phyloP scores from a whole-genome alignment of 2,888 invertebrate species.

The Drosophila borborema region DNA sequence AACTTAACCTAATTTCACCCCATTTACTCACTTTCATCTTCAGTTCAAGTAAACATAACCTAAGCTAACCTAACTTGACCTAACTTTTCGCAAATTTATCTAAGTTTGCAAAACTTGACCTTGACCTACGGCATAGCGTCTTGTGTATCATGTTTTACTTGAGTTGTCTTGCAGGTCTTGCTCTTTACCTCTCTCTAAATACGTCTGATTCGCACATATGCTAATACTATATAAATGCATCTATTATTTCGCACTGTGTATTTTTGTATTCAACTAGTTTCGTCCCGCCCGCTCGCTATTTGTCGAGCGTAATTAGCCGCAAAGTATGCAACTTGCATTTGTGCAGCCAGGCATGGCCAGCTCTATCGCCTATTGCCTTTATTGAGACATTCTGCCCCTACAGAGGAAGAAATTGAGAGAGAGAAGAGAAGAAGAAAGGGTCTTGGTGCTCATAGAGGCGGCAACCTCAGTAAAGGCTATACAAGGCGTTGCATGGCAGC shows the following conservation, averaged over 20 bases:
- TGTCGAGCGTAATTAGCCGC: conserved; percentile 66
- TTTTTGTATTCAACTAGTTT: neutral
- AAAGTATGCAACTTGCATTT: conserved; percentile 64
- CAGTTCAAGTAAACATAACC: neutral
- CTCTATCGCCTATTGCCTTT: conserved; percentile 40
- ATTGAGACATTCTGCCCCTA: conserved; percentile 33
- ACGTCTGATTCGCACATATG: neutral
- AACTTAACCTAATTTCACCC: neutral
- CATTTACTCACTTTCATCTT: neutral
- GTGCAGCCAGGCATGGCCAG: conserved; percentile 39
- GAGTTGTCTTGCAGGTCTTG: neutral
- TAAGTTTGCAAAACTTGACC: neutral
- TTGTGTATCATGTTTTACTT: neutral
- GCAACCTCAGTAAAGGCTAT: conserved; percentile 24
- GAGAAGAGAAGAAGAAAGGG: neutral
- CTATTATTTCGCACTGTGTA: neutral
- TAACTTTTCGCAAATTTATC: neutral
- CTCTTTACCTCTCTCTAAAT: neutral
- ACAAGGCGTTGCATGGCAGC: conserved; percentile 20
- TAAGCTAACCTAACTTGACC: neutral
- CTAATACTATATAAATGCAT: neutral
- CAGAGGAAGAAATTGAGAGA: neutral
- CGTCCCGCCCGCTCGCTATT: conserved; percentile 20
- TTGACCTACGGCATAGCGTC: neutral
- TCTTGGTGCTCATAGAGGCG: neutral